Evolutionary conservation across 1,140 invertebrate species (phyloP).

Genomic region (Bombus affinis): DNA sequence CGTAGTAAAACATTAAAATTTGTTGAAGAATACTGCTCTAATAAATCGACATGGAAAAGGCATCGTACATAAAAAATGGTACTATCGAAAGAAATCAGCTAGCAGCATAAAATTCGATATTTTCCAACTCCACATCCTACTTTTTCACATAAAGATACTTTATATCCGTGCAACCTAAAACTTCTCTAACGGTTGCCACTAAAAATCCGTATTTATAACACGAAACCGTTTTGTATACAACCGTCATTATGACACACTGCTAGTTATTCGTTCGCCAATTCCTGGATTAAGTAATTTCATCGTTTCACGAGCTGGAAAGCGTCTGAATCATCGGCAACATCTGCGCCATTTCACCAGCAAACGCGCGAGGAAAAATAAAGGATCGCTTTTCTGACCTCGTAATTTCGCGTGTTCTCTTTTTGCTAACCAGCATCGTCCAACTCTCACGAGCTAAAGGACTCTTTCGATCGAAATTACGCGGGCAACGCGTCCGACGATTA

Average conservation of each 20-base stretch:
- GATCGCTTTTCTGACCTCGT: not conserved
- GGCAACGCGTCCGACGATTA: not conserved
- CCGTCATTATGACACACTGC: not conserved
- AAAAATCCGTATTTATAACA: not conserved
- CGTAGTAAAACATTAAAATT: too few species aligned
- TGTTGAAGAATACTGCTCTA: not conserved
- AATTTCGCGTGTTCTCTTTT: not conserved
- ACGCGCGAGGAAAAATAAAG: not conserved
- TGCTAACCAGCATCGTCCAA: not conserved
- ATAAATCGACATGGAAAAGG: not conserved
- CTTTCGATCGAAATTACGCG: not conserved
- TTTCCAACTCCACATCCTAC: too few species aligned
- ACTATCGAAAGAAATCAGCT: not conserved
- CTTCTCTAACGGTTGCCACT: too few species aligned
- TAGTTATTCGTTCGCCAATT: not conserved
- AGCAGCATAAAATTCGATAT: too few species aligned
- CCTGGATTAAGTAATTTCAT: conserved; percentile 6
- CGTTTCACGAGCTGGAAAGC: not conserved
- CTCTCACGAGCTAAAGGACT: not conserved
- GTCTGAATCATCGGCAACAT: conserved; percentile 19
- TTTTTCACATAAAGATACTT: not conserved
- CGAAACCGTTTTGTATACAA: not conserved
- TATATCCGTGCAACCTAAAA: not conserved
- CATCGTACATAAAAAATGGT: not conserved
- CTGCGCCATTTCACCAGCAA: not conserved